phyloP scores from a whole-genome alignment of 2,888 invertebrate genomes.

The Eupeodes luniger region DNA sequence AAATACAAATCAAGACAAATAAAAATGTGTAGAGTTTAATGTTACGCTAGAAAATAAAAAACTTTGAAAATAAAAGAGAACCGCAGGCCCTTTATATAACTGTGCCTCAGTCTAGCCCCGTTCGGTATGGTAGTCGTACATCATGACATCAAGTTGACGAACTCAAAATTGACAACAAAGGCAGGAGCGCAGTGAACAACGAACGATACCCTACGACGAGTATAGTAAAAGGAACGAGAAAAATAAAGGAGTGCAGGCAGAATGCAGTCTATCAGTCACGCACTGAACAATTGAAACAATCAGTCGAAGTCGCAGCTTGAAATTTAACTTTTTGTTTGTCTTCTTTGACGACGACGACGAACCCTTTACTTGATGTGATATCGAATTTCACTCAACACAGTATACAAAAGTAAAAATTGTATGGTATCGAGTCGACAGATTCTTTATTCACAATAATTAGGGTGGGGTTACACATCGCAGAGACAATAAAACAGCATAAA shows the following conservation, averaged over 20 bases:
- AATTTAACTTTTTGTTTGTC: slow-evolving; percentile 1
- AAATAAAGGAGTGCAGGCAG: background rate
- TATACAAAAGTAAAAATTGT: slow-evolving; percentile 38
- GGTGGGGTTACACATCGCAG: slow-evolving; percentile 3
- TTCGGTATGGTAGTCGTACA: background rate
- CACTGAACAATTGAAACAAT: slow-evolving; percentile 68
- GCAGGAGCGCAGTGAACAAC: too few relatives aligned
- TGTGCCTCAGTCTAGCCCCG: background rate
- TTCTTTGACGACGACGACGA: background rate
- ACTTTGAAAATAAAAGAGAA: too few relatives aligned
- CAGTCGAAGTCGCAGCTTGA: slow-evolving; percentile 35
- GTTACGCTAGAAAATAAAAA: background rate
- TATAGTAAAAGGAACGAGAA: too few relatives aligned
- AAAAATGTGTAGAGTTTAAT: too few relatives aligned
- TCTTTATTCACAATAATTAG: background rate
- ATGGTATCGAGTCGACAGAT: slow-evolving; percentile 57
- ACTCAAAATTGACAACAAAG: slow-evolving; percentile 4
- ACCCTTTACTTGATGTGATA: slow-evolving; percentile 50
- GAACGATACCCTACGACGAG: too few relatives aligned
- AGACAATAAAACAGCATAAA: slow-evolving; percentile 2
- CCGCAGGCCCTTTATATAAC: too few relatives aligned
- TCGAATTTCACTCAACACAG: slow-evolving; percentile 49
- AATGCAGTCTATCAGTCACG: slow-evolving; percentile 60
- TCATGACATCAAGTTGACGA: slow-evolving; percentile 24
- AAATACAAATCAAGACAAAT: too few relatives aligned